Evolutionary conservation across 2,888 invertebrate species (phyloP).

Genomic region (Pachydiplax longipennis): DNA sequence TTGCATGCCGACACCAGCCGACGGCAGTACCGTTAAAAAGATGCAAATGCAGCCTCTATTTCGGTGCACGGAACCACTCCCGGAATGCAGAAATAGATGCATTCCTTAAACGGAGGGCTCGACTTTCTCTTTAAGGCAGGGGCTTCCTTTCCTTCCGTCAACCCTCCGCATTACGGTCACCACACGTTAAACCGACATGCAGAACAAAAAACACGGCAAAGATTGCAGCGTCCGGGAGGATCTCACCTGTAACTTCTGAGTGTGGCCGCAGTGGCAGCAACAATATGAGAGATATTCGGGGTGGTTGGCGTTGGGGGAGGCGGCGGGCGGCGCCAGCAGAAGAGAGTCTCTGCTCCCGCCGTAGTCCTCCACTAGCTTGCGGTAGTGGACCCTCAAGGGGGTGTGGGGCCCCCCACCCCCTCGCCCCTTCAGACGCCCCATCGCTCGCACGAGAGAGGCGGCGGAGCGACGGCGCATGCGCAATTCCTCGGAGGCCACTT

Average conservation of each 20-base stretch:
- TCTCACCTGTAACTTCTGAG: slow-evolving; percentile 66
- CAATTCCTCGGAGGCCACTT: not conserved
- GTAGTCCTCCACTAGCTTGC: slow-evolving; percentile 67
- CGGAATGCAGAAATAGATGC: not conserved
- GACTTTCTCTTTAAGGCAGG: not conserved
- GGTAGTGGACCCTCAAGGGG: slow-evolving; percentile 66
- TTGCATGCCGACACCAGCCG: too few relatives aligned
- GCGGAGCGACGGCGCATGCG: slow-evolving; percentile 10
- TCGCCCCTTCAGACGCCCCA: slow-evolving; percentile 63
- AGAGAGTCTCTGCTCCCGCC: slow-evolving; percentile 48
- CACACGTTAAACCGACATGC: not conserved
- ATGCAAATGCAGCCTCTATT: too few relatives aligned
- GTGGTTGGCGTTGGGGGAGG: slow-evolving; percentile 51
- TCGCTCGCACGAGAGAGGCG: slow-evolving; percentile 56
- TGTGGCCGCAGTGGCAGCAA: slow-evolving; percentile 69
- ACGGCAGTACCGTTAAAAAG: too few relatives aligned
- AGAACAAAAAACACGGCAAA: not conserved
- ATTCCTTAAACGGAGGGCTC: not conserved
- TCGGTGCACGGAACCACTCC: too few relatives aligned
- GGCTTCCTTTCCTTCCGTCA: too few relatives aligned
- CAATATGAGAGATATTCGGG: slow-evolving; percentile 68
- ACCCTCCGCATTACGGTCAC: not conserved
- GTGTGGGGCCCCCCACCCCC: slow-evolving; percentile 59
- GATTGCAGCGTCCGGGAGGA: not conserved
- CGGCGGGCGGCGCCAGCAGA: slow-evolving; percentile 8